Base-by-base conservation (phyloP, 2,888 invertebrate species). In the Stegana nigrithorax region DNA sequence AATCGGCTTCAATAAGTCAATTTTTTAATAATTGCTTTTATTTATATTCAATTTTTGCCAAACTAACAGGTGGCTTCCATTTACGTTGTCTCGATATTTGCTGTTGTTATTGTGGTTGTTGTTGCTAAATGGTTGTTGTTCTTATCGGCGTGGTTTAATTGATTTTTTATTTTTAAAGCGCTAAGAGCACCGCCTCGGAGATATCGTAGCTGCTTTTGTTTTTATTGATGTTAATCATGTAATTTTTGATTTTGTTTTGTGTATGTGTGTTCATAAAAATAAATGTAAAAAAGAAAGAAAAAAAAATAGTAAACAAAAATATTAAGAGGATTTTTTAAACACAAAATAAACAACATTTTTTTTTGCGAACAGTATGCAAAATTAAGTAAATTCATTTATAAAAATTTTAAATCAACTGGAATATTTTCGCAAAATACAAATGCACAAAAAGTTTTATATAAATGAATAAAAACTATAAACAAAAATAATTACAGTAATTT, bases 171-270 rank as follows among this genome's bases (percentile, higher is more conserved):
- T 64, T 62, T 83, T 75, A 84, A 64, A 84, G 84, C 59, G 84
- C 84, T 84, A 84, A 74, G 66, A 84, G 81, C 75, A 84, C 84
- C 73, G 84, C 84, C 75, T 84, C 84, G 79, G 81, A 81, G 77
- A 84, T 84, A 81, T 84, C 84, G 81, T 84, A 84, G 83, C 84
- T 84, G 79, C 69, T 64, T 57, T 67, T 65, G 44, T 53, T 27
- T 62, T 57, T 66, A 45, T 69, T 69, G 70, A 53, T 59, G n/a
- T 58, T 14, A 26, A 19, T 36, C 39, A 32, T 61, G n/a, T 61
- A n/a, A 36, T 53, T 44, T 60, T 25, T 64, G 42, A 26, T 50
- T 57, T 26, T 56, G 32, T 69, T 65, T 69, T 73, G 71, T 61
- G 63, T 71, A 39, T 72, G 72, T 71, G 68, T 79, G 79, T 73